A percentile compares a stretch with the other conserved stretches of the same genome.
Conservation (phyloP, 2,888 invertebrate species). For the Eueremaeus valkanovi region DNA sequence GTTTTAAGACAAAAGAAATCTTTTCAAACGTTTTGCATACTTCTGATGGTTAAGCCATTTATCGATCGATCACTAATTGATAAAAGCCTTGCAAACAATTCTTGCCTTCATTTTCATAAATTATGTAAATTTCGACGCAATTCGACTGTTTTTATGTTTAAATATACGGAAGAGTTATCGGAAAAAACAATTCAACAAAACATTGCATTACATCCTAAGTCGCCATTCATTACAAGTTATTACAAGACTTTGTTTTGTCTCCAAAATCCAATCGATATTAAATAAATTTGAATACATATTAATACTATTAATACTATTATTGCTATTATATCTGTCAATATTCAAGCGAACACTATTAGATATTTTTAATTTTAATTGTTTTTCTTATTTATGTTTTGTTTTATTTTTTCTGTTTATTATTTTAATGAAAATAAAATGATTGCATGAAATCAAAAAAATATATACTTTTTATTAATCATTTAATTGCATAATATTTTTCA, state of each 20-base stretch:
- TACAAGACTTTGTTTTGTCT: not conserved
- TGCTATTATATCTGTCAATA: not conserved
- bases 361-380: not conserved
- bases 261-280: not conserved
- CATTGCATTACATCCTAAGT: constrained; percentile 1
- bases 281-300: not conserved
- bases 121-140: constrained; percentile 17
- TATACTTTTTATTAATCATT: no score
- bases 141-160: constrained; percentile 6
- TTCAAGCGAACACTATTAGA: constrained; percentile 1
- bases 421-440: not conserved
- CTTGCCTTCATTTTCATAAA: constrained; percentile 29
- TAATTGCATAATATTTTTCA: no score
- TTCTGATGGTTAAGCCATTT: not conserved
- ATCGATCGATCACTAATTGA: not conserved
- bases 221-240: not conserved
- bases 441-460: not conserved
- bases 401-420: constrained; percentile 4
- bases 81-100: constrained; percentile 16
- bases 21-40: constrained; percentile 12
- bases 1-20: no score
- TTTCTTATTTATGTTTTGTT: not conserved
- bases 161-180: not conserved
- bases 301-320: not conserved
- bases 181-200: not conserved